phyloP scores from a whole-genome alignment of 1,140 invertebrate genomes.

The Calephelis virginiensis region DNA sequence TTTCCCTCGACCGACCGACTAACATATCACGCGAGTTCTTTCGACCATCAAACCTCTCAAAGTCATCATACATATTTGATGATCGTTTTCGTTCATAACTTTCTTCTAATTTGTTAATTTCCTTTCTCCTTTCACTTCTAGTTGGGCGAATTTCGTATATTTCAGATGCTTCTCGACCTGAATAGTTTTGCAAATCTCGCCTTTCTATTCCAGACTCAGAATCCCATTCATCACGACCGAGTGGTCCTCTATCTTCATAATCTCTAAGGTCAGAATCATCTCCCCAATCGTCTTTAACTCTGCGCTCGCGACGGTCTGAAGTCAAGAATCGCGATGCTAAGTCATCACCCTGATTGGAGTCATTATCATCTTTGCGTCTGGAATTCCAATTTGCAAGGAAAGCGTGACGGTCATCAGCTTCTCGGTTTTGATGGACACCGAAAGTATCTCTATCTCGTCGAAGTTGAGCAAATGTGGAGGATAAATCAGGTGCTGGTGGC shows the following conservation, averaged over 20 bases:
- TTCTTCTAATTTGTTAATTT: conserved; percentile 56
- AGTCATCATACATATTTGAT: conserved; percentile 60
- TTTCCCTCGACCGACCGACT: conserved; percentile 65
- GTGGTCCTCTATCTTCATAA: conserved; percentile 59
- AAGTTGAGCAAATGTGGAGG: conserved; percentile 85
- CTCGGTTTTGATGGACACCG: conserved; percentile 81
- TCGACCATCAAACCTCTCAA: conserved; percentile 69
- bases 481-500: conserved; percentile 53
- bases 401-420: conserved; percentile 79
- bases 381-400: conserved; percentile 84
- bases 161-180: conserved; percentile 69
- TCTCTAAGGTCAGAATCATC: conserved; percentile 70
- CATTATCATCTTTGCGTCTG: conserved; percentile 78
- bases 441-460: conserved; percentile 83
- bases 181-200: conserved; percentile 60
- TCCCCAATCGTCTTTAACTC: conserved; percentile 68
- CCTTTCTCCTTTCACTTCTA: conserved; percentile 56
- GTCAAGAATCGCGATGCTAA: conserved; percentile 68
- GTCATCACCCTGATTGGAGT: conserved; percentile 55
- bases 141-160: conserved; percentile 71
- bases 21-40: conserved; percentile 75
- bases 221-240: conserved; percentile 76
- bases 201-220: conserved; percentile 79
- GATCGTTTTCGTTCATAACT: conserved; percentile 56
- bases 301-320: conserved; percentile 53